Evolutionary conservation across 2,888 invertebrate genomes (phyloP), one percentile per base, ranked within the genome.

Genomic region (Agrilus biguttatus): DNA sequence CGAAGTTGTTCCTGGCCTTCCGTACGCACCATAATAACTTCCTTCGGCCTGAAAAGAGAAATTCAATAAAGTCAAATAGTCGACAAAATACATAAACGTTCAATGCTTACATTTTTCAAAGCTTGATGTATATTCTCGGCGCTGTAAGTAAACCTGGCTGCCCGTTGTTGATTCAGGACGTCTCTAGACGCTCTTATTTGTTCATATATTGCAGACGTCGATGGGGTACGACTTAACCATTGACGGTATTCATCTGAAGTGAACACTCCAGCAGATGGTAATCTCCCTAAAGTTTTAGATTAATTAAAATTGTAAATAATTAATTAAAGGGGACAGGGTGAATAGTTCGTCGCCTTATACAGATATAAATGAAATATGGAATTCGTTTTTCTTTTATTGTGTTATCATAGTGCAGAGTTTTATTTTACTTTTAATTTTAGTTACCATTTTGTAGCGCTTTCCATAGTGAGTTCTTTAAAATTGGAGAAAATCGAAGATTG

Each of bases 211-310:
- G 92, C 92, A 50, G 89, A 89, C 45, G 91, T 91, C 47, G 90
- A 90, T 1, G 88, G 88, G 8, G 87, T 86, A 41, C 89, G 77
- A 48, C 88, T 82, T 60, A 93, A 67, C 93, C 93, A 93, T 53
- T 91, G 88, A 52, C 90, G 79, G 65, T 93, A 91, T 67, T 91
- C 91, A 67, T 89, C 90, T 58, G 89, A 85, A 51, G 88, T 88
- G 70, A 90, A 90, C 63, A 88, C 61, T 63, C 61, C 63, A 59
- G 63, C 63, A 56, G 62, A 62, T 49, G 60, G 61, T 59, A 56
- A 55, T 53, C 59, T 55, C 53, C 63, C 61, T 64, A 57, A 34
- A 41, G 41, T 28, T 28, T 28, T 10, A 28, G 10, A 28, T 28
- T 28, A 8, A 28, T 28, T 28, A 3, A 8, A 28, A 28, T 2